Percentiles rank a stretch among this genome's conserved stretches.
Conservation (phyloP, 2,113 vertebrate species). For the Pelmatolapia mariae region DNA sequence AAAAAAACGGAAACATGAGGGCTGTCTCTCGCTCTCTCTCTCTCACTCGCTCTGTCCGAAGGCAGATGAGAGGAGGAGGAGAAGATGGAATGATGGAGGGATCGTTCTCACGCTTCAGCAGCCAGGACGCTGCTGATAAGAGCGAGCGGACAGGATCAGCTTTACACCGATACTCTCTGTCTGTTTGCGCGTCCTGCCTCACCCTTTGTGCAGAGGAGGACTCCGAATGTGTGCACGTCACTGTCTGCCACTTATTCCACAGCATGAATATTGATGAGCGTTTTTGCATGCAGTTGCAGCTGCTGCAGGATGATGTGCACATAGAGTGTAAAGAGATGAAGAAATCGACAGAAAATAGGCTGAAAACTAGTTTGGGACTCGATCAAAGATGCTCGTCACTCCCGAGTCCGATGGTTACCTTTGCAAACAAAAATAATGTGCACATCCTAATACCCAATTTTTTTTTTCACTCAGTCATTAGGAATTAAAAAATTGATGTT, state of each 20-base stretch:
- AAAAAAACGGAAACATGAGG: background rate
- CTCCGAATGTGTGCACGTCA: background rate
- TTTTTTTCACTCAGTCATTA: background rate
- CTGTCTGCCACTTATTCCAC: background rate
- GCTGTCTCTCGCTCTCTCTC: background rate
- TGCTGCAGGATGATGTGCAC: background rate
- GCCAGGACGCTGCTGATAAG: constrained; percentile 38
- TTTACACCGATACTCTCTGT: constrained; percentile 21
- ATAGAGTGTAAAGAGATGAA: background rate
- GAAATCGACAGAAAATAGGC: background rate
- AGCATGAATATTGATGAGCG: background rate
- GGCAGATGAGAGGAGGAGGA: background rate
- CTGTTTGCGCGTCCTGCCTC: background rate
- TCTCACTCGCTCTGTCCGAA: background rate
- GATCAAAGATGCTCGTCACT: background rate
- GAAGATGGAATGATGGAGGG: background rate
- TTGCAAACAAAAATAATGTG: background rate
- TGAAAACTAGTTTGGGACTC: background rate
- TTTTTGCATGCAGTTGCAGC: background rate
- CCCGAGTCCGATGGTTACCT: background rate
- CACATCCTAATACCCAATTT: background rate
- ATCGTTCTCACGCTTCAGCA: constrained; percentile 47
- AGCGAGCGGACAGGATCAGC: background rate
- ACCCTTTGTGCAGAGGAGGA: background rate
- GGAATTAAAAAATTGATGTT: background rate